Evolutionary conservation across 2,888 invertebrate genomes (phyloP), one percentile per base, ranked within the genome.

Genomic region (Stegophylla sp.): DNA sequence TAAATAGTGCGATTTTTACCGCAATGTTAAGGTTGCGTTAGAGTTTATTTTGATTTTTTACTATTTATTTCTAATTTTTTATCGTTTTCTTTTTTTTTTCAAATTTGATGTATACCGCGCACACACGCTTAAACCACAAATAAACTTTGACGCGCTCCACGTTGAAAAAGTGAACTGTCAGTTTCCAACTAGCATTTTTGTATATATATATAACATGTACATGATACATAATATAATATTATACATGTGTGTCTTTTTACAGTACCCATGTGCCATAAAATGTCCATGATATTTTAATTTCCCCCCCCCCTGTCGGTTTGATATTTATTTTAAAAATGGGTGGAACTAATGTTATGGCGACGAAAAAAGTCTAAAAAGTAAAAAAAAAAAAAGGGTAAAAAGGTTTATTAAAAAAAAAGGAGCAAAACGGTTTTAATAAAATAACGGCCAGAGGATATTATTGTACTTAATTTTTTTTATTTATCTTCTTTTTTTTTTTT

Each of bases 321-420:
- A 28, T 20, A 13, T 71, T 56, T 53, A 53, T 71, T 53, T 41
- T 71, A 15, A 12, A 28, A 72, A 71, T 56, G 56, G 45, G 28
- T 28, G n/a, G n/a, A 45, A 61, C 13, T 73, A 61, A 73, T 48
- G 61, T 61, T 45, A 28, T 20, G 45, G n/a, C 12, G 17, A 3
- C 10, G 0, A 63, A 0, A 63, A 28, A 41, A 20, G 34, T 34
- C 20, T 51, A 72, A 56, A n/a, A n/a, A n/a, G n/a, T n/a, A n/a
- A n/a, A n/a, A n/a, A n/a, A n/a, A n/a, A n/a, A n/a, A 72, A 41
- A 43, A 2, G 15, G 23, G 23, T 17, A 41, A 71, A 71, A 66
- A 66, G 45, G 66, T 66, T 10, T 51, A 41, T 23, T 20, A 34
- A 23, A 71, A 71, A 53, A 53, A 43, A 7, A 15, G 34, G 34